These are phyloP conservation scores for Globodera ellingtonae DNA, from an alignment of 1,140 invertebrate genomes.

Conservation along the genomic window DNA sequence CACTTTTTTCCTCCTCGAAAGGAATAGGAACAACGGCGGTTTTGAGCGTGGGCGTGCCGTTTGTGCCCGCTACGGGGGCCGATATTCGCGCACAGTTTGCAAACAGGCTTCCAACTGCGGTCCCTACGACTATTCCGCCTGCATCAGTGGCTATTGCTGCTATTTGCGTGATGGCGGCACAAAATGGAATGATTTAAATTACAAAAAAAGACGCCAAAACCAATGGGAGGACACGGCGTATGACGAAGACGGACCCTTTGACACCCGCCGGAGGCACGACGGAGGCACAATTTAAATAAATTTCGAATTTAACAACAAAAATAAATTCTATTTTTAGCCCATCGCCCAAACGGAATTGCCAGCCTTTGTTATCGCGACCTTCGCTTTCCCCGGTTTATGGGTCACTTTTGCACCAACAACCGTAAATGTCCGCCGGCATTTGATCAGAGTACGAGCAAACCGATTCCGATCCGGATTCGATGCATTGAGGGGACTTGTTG, in stretches of 20 bases:
- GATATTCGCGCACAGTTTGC: not conserved
- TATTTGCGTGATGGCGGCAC: not conserved
- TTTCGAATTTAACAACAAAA: not conserved
- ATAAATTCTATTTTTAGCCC: not conserved
- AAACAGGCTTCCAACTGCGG: constrained; percentile 4
- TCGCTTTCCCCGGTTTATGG: constrained; percentile 4
- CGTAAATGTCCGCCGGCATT: not conserved
- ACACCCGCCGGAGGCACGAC: not conserved
- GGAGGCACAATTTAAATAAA: not conserved
- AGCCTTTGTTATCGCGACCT: not conserved
- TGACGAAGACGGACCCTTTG: not conserved
- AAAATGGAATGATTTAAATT: not conserved
- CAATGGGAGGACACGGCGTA: not conserved
- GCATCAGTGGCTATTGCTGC: constrained; percentile 1
- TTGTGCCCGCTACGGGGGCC: not conserved
- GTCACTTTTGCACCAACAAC: not conserved
- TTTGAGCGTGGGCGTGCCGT: not conserved
- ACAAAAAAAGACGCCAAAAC: not conserved
- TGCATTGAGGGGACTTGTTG: not conserved
- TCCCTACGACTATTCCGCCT: not conserved
- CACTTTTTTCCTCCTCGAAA: not conserved
- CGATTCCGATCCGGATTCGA: not conserved
- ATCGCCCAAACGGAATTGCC: not conserved
- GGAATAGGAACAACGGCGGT: not conserved
- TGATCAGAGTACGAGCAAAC: not conserved